Evolutionary conservation across 2,113 vertebrate species (phyloP), one percentile per base, ranked within the genome.

Genomic region (Chaenocephalus aceratus): DNA sequence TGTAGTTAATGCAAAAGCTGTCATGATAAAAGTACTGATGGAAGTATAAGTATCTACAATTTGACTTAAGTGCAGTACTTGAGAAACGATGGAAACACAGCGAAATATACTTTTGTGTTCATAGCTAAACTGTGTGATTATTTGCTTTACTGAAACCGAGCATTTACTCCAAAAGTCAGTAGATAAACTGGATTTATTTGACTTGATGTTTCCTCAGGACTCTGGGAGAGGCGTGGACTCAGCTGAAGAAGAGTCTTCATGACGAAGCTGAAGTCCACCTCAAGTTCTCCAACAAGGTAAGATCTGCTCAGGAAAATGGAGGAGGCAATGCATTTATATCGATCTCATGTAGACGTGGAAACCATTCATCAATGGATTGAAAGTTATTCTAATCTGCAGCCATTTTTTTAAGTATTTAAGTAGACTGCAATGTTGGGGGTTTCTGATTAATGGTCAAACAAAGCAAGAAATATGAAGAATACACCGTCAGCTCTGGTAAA

Each of bases 191-290:
- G 36, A 41, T 41, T 7, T 7, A 41, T 41, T 41, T 41, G 36
- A 41, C 36, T 41, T 41, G 1, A 10, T 69, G 23, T 74, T 30
- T 46, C 49, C 30, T 62, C 90, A 99, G 98, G 68, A 99, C 98
- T 13, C 91, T 99, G 0, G 97, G 98, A 62, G 97, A 99, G 56
- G 96, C 98, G 0, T 99, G 98, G 98, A 95, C 95, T 41, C 98
- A 99, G 77, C 94, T 99, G 36, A 99, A 99, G 96, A 99, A 97
- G 83, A 99, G 98, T 89, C 94, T 99, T 1, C 94, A 97, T 0
- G 98, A 99, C 9, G 98, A 99, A 84, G 97, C 98, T 0, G 98
- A 99, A 72, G 98, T 99, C 81, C 98, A 99, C 85, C 96, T 99
- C 18, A 99, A 99, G 88, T 99, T 99, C 91, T 98, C 98, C 2